phyloP scores from a whole-genome alignment of 2,888 invertebrate species.

The Sarcophaga caerulescens region DNA sequence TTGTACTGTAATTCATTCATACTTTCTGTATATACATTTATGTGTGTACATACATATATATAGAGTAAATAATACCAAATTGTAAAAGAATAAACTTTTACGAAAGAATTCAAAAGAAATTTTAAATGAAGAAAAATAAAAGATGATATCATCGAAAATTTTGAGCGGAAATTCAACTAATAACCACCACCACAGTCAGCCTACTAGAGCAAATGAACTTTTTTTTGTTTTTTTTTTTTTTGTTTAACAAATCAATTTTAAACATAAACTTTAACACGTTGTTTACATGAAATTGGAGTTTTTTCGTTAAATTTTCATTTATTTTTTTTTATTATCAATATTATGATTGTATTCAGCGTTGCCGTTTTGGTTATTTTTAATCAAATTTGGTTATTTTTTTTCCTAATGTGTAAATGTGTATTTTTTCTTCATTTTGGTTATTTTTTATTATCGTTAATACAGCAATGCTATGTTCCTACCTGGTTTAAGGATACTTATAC shows the following conservation, averaged over 20 bases:
- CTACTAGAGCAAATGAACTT: neutral
- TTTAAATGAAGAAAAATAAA: slow-evolving; percentile 45
- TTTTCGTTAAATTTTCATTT: slow-evolving; percentile 1
- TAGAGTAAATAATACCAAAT: slow-evolving; percentile 1
- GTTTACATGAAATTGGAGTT: slow-evolving; percentile 14
- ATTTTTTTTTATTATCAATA: slow-evolving; percentile 40
- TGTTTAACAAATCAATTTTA: slow-evolving; percentile 16
- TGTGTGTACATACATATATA: no score
- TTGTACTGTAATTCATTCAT: neutral
- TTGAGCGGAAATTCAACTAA: slow-evolving; percentile 60
- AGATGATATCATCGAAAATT: slow-evolving; percentile 67
- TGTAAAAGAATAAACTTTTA: slow-evolving; percentile 15
- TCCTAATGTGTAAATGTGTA: no score
- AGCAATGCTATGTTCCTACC: no score
- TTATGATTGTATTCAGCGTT: slow-evolving; percentile 4
- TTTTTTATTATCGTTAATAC: no score
- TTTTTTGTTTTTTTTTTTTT: neutral
- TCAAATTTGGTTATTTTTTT: no score
- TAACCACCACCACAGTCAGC: slow-evolving; percentile 9
- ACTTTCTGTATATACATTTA: no score
- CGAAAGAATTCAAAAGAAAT: slow-evolving; percentile 26
- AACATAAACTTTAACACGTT: neutral
- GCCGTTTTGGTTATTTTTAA: no score
- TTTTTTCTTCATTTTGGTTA: no score
- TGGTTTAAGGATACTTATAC: no score